phyloP scores from a whole-genome alignment of 2,797 vertebrate species.

The Lacerta agilis region DNA sequence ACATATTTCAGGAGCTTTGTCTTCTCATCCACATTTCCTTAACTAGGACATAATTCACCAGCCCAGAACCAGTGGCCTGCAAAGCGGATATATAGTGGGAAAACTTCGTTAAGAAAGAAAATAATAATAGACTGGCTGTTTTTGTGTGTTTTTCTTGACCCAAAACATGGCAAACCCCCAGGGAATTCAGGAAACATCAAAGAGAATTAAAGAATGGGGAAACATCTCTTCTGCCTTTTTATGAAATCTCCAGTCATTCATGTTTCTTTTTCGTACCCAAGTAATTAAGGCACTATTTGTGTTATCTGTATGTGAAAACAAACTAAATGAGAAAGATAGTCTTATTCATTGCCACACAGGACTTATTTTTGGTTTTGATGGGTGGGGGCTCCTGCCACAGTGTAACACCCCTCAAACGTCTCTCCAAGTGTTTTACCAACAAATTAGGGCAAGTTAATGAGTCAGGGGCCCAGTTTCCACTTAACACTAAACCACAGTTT shows the following conservation, averaged over 20 bases:
- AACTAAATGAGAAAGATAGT: constrained; percentile 14
- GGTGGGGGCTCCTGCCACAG: too few species aligned
- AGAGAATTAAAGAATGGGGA: constrained; percentile 20
- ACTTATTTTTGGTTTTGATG: not conserved
- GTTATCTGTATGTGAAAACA: constrained; percentile 21
- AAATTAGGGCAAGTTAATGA: constrained; percentile 9
- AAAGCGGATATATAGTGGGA: constrained; percentile 57
- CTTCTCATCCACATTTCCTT: constrained; percentile 66
- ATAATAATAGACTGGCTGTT: constrained; percentile 56
- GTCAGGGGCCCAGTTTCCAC: too few species aligned
- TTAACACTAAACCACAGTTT: not conserved
- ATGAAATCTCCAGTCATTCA: constrained; percentile 44
- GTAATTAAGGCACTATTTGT: constrained; percentile 2
- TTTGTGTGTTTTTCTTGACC: constrained; percentile 52
- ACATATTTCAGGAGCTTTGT: constrained; percentile 68
- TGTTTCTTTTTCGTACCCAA: not conserved
- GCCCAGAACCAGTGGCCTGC: constrained; percentile 64
- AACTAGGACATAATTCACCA: constrained; percentile 62
- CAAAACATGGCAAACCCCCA: constrained; percentile 62
- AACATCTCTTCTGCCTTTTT: constrained; percentile 49
- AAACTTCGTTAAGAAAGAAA: constrained; percentile 69
- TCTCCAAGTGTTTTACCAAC: not conserved
- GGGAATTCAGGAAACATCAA: constrained; percentile 52
- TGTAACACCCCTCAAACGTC: not conserved
- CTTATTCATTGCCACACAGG: not conserved